Conservation (phyloP, 1,140 invertebrate species). For the Sitobion miscanthi region DNA sequence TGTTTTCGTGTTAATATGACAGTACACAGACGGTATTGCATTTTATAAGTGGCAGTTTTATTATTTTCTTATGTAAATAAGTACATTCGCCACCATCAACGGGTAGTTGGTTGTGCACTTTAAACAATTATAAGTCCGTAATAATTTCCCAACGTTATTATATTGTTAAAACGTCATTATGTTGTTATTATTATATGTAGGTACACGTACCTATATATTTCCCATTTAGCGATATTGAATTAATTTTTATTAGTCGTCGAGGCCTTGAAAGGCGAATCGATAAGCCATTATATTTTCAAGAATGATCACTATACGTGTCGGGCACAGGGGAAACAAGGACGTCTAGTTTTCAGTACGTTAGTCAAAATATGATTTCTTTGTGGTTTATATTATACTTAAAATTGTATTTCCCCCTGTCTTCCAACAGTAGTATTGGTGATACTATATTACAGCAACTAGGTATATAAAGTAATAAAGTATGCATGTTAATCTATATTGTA, state of each 20-base stretch:
- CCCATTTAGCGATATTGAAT: background rate
- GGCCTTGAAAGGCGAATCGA: slow-evolving; percentile 1
- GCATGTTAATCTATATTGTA: background rate
- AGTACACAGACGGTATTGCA: background rate
- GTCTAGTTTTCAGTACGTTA: background rate
- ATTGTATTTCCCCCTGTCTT: background rate
- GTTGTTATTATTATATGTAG: background rate
- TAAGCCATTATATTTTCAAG: slow-evolving; percentile 33
- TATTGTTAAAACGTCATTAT: background rate
- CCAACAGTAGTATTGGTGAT: background rate
- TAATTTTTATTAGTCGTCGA: background rate
- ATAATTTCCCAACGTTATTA: background rate
- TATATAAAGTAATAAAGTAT: background rate
- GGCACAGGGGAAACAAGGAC: slow-evolving; percentile 18
- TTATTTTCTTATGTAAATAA: background rate
- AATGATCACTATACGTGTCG: background rate
- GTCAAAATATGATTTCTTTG: slow-evolving; percentile 29
- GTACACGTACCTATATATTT: background rate
- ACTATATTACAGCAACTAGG: background rate
- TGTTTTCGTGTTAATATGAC: background rate
- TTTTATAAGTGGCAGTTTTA: background rate
- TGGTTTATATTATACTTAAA: background rate
- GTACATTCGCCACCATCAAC: background rate
- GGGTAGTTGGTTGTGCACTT: background rate
- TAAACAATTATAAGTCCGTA: background rate